Base-by-base conservation (phyloP, 2,888 invertebrate genomes). In the Lathronympha strigana region DNA sequence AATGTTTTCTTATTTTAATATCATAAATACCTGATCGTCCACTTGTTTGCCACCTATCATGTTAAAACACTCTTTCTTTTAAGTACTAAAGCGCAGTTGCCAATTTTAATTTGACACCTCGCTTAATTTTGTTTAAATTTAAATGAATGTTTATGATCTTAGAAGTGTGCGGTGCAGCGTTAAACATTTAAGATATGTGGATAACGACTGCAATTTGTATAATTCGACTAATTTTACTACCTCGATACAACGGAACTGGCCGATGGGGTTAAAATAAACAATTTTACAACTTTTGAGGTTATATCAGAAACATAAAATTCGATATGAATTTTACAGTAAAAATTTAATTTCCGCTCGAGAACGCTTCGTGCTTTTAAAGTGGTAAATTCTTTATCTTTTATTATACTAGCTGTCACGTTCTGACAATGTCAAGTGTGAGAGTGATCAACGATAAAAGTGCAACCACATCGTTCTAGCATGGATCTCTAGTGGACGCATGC, bases 201-300 rank as follows among this genome's bases (percentile, higher is more conserved):
- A 77, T 79, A 76, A 77, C 71, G 62, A 72, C 71, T 68, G 66
- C 71, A 62, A 71, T 73, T 69, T 73, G 73, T 74, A 73, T 79
- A 76, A 78, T 76, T 76, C 76, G 68, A 72, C 72, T 73, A 78
- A 81, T 81, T 83, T 83, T 74, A 77, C 73, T 73, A 72, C 71
- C 69, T 72, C 68, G 67, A 61, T 64, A 66, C 54, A 63, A 68
- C 68, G 55, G 58, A 61, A 43, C 61, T 13, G 51, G 53, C 33
- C 28, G 31, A 51, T 50, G 21, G 15, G n/a, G 45, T 58, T 40
- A 17, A 40, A 55, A 2, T 43, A 40, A 28, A 28, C 40, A 17
- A 45, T 45, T 45, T 28, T 9, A 57, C 31, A 57, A 45, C 43
- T 58, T n/a, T 50, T 57, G 51, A 40, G 43, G 23, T 43, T n/a